Conservation (phyloP, 2,888 invertebrate genomes). For the Coelinius sp. region DNA sequence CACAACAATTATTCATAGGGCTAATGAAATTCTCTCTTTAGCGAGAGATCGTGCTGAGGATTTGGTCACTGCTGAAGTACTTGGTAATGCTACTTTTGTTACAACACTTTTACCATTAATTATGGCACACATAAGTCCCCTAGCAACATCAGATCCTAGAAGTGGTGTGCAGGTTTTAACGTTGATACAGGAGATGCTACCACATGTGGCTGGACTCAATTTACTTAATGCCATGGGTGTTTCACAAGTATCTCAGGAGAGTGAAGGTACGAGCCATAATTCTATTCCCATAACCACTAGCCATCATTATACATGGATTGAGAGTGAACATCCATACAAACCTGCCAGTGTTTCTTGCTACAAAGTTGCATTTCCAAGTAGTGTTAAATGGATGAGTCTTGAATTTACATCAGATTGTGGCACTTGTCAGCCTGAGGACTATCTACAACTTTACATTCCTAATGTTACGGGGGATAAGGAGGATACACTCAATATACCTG, state of each 20-base stretch:
- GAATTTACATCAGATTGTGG: slow-evolving; percentile 95
- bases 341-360: slow-evolving; percentile 88
- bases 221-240: slow-evolving; percentile 73
- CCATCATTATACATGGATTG: slow-evolving; percentile 91
- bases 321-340: slow-evolving; percentile 97
- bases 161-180: slow-evolving; percentile 89
- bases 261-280: slow-evolving; percentile 61
- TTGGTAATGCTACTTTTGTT: slow-evolving; percentile 77
- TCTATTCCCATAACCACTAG: slow-evolving; percentile 77
- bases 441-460: slow-evolving; percentile 81
- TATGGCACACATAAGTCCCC: slow-evolving; percentile 87
- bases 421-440: slow-evolving; percentile 94
- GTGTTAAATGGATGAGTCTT: slow-evolving; percentile 91
- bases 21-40: slow-evolving; percentile 82
- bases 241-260: slow-evolving; percentile 69
- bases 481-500: slow-evolving; percentile 73
- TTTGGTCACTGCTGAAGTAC: slow-evolving; percentile 72
- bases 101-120: slow-evolving; percentile 87
- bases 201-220: slow-evolving; percentile 90
- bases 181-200: slow-evolving; percentile 89
- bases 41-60: slow-evolving; percentile 82
- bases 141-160: slow-evolving; percentile 86
- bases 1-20: slow-evolving; percentile 82
- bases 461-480: slow-evolving; percentile 62
- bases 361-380: slow-evolving; percentile 89